phyloP scores from a whole-genome alignment of 2,888 invertebrate genomes.

The Cantharis nigra region DNA sequence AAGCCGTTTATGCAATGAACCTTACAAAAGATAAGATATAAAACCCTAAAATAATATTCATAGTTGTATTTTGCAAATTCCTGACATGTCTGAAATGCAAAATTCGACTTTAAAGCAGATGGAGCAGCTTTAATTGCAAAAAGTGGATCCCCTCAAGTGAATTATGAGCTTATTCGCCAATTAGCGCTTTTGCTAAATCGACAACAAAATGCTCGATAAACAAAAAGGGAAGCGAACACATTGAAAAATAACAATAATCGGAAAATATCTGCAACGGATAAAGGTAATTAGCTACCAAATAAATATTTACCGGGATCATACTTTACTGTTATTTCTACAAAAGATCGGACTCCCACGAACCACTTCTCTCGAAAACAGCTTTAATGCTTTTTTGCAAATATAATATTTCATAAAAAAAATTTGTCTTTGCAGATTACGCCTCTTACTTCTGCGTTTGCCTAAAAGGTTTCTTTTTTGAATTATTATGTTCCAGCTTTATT shows the following conservation, averaged over 20 bases:
- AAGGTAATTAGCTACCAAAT: neutral
- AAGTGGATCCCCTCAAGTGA: neutral
- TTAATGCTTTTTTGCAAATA: too few relatives aligned
- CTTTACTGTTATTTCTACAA: neutral
- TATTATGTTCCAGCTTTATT: too few relatives aligned
- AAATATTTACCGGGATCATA: neutral
- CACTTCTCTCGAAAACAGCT: too few relatives aligned
- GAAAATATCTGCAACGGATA: neutral
- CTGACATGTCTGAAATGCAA: neutral
- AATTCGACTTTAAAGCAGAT: neutral
- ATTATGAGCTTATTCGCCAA: neutral
- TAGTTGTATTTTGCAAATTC: neutral
- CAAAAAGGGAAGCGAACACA: neutral
- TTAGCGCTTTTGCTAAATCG: neutral
- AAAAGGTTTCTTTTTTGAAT: too few relatives aligned
- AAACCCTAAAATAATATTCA: constrained; percentile 11
- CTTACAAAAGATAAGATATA: constrained; percentile 11
- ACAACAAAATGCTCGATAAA: neutral
- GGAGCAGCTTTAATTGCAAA: neutral
- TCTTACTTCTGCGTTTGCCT: too few relatives aligned
- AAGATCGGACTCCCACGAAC: too few relatives aligned
- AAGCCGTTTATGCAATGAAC: constrained; percentile 10
- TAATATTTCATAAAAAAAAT: too few relatives aligned
- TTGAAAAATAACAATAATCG: neutral
- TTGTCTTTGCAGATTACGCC: too few relatives aligned